These are phyloP conservation scores for Tragulus kanchil DNA, from an alignment of 2,113 vertebrate genomes.

Conservation along the genomic window DNA sequence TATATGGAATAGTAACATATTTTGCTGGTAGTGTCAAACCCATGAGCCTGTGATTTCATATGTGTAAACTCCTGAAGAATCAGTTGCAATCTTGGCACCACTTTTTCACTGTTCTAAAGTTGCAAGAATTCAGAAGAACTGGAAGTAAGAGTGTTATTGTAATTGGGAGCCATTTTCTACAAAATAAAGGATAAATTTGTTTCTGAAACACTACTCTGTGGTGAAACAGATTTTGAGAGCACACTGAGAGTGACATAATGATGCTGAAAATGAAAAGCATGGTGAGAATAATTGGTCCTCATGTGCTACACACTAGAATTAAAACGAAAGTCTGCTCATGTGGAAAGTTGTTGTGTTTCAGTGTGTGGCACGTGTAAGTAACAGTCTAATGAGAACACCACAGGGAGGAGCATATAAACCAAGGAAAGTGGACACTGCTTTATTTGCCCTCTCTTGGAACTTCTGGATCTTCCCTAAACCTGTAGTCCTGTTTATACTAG, in stretches of 20 bases:
- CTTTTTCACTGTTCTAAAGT: neutral
- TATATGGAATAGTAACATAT: constrained; percentile 12
- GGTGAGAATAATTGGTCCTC: neutral
- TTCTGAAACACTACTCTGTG: neutral
- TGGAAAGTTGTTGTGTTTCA: constrained; percentile 27
- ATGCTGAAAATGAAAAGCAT: neutral
- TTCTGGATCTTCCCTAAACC: neutral
- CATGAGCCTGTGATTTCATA: neutral
- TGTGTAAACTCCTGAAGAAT: neutral
- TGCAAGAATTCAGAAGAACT: neutral
- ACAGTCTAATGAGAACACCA: neutral
- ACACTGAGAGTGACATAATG: neutral
- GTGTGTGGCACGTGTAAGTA: constrained; percentile 34
- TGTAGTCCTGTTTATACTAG: neutral
- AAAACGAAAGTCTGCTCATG: neutral
- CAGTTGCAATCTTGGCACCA: neutral
- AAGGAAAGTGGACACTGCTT: neutral
- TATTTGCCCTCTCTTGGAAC: neutral
- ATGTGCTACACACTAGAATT: neutral
- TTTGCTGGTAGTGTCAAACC: constrained; percentile 25
- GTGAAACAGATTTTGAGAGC: neutral
- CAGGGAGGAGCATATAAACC: neutral
- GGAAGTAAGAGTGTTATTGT: neutral
- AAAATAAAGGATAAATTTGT: constrained; percentile 23
- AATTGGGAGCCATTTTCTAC: neutral